Evolutionary conservation across 2,113 vertebrate genomes (phyloP).

Genomic region (Tricholaema leucomelas): DNA sequence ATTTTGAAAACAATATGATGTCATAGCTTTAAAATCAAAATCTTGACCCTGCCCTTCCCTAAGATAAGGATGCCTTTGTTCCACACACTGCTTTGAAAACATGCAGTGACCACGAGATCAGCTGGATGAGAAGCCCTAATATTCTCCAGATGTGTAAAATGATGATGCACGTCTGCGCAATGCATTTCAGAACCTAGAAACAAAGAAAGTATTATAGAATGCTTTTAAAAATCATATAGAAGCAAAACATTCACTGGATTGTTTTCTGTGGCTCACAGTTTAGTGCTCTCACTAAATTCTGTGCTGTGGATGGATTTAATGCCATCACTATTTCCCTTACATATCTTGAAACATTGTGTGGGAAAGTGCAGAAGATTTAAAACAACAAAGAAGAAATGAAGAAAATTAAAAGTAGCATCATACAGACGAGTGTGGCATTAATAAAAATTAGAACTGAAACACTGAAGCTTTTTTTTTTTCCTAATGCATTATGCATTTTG

Average conservation of each 20-base stretch:
- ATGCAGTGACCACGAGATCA: neutral
- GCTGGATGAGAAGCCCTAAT: neutral
- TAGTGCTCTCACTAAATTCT: neutral
- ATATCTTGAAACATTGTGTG: neutral
- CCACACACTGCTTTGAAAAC: neutral
- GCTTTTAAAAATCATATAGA: neutral
- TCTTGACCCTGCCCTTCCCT: neutral
- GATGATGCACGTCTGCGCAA: neutral
- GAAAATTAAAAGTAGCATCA: neutral
- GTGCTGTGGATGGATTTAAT: neutral
- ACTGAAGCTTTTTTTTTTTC: neutral
- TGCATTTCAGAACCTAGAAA: neutral
- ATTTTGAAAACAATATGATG: neutral
- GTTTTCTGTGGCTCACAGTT: neutral
- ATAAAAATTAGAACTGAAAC: neutral
- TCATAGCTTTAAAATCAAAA: neutral
- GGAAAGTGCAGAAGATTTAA: neutral
- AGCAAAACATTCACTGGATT: neutral
- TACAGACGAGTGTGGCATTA: neutral
- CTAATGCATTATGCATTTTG: neutral
- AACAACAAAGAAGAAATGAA: neutral
- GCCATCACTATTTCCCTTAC: neutral
- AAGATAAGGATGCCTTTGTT: neutral
- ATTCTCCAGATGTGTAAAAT: conserved; percentile 9
- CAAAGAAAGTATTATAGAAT: neutral